A percentile compares a stretch with the other conserved stretches of the same genome.
Conservation (phyloP, 2,113 vertebrate species). For the Amphilophus citrinellus region DNA sequence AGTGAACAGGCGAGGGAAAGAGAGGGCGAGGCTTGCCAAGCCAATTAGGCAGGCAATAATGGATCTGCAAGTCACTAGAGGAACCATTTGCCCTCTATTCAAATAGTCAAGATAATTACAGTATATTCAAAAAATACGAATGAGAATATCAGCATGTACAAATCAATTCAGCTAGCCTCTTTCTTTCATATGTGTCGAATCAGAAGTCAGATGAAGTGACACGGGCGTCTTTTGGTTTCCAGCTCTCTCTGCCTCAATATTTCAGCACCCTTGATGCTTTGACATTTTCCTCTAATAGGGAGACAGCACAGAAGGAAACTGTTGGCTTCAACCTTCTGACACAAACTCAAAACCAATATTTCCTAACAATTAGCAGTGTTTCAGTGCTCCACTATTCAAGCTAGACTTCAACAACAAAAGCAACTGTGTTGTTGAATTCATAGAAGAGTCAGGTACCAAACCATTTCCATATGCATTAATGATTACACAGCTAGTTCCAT, state of each 20-base stretch:
- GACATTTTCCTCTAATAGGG: conserved; percentile 12
- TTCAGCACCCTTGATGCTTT: conserved; percentile 4
- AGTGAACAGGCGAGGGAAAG: conserved; percentile 54
- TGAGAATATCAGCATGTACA: conserved; percentile 72
- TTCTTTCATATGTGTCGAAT: conserved; percentile 36
- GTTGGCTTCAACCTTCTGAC: neutral
- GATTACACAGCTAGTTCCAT: conserved; percentile 24
- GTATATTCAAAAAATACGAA: conserved; percentile 70
- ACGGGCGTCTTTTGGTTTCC: neutral
- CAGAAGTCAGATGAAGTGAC: conserved; percentile 14
- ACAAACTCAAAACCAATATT: neutral
- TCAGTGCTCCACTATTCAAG: neutral
- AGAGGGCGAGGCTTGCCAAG: conserved; percentile 57
- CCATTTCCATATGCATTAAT: neutral
- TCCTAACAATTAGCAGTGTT: conserved; percentile 15
- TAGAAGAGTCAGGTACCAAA: neutral
- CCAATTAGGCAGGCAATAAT: conserved; percentile 79
- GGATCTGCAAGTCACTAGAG: conserved; percentile 79
- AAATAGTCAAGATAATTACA: conserved; percentile 81
- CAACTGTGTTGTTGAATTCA: neutral
- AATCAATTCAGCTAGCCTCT: conserved; percentile 66
- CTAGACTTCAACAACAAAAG: conserved; percentile 9
- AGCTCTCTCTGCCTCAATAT: conserved; percentile 4
- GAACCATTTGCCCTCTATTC: conserved; percentile 77
- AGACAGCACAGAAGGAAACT: neutral